Evolutionary conservation across 1,140 invertebrate species (phyloP).

Genomic region (Achatina immaculata): DNA sequence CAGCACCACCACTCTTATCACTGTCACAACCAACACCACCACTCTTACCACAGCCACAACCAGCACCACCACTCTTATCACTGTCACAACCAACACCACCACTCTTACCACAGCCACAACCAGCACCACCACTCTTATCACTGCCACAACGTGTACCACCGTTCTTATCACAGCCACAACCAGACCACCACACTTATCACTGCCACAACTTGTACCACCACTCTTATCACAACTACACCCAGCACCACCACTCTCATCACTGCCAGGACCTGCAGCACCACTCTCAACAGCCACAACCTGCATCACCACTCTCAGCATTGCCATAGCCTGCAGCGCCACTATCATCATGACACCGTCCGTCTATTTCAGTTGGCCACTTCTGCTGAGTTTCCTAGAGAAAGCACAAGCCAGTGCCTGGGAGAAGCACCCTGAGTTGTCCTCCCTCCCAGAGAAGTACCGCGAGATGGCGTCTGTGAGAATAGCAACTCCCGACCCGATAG

Average conservation of each 20-base stretch:
- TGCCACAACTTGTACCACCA: neutral
- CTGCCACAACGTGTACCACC: no score
- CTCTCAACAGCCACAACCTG: neutral
- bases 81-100: no score
- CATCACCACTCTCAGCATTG: neutral
- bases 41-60: no score
- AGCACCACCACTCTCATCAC: neutral
- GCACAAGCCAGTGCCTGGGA: constrained; percentile 49
- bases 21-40: no score
- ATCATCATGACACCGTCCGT: neutral
- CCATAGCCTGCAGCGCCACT: neutral
- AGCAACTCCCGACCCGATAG: constrained; percentile 44
- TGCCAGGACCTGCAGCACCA: neutral
- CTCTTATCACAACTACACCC: neutral
- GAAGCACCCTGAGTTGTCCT: constrained; percentile 48
- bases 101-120: no score
- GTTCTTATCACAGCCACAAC: no score
- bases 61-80: no score
- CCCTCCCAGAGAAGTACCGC: constrained; percentile 47
- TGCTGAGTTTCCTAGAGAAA: constrained; percentile 61
- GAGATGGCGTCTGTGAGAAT: constrained; percentile 39
- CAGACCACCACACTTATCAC: no score
- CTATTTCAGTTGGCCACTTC: constrained; percentile 60
- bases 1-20: no score
- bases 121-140: no score